Evolutionary conservation across 1,140 invertebrate species (phyloP).

Genomic region (Amphibalanus amphitrite): DNA sequence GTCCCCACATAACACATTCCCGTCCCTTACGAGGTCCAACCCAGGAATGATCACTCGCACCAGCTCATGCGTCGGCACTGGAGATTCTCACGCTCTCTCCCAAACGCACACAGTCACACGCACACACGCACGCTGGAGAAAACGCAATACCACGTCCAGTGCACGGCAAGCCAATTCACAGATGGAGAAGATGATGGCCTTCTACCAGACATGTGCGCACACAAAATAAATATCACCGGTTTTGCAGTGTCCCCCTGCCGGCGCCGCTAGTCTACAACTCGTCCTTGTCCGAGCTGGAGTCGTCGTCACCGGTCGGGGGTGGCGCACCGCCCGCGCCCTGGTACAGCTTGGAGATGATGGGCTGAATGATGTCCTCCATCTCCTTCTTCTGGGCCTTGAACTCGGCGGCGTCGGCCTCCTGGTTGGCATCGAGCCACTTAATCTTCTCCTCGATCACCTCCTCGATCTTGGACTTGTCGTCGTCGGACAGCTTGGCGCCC

Average conservation of each 20-base stretch:
- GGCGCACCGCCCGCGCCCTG: no score
- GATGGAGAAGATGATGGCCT: conserved; percentile 9
- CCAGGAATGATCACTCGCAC: no score
- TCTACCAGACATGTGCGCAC: conserved; percentile 8
- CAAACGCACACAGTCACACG: conserved; percentile 7
- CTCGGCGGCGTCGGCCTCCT: conserved; percentile 81
- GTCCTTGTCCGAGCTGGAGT: conserved; percentile 14
- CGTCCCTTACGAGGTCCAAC: no score
- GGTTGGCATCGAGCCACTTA: conserved; percentile 94
- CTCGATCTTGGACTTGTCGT: conserved; percentile 87
- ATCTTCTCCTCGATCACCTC: conserved; percentile 85
- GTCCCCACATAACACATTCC: no score
- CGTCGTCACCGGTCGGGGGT: conserved; percentile 8
- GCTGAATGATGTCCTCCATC: conserved; percentile 85
- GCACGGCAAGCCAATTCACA: conserved; percentile 7
- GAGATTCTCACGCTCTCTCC: not conserved
- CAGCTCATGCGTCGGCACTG: not conserved
- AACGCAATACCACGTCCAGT: conserved; percentile 4
- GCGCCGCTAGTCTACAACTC: conserved; percentile 12
- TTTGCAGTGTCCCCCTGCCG: conserved; percentile 8
- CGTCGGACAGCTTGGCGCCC: conserved; percentile 71
- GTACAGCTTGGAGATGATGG: conserved; percentile 92
- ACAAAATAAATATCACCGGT: conserved; percentile 11
- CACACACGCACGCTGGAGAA: not conserved
- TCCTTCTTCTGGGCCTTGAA: conserved; percentile 96